Evolutionary conservation across 2,888 invertebrate genomes (phyloP), one percentile per base, ranked within the genome.

Genomic region (Zootermopsis nevadensis): DNA sequence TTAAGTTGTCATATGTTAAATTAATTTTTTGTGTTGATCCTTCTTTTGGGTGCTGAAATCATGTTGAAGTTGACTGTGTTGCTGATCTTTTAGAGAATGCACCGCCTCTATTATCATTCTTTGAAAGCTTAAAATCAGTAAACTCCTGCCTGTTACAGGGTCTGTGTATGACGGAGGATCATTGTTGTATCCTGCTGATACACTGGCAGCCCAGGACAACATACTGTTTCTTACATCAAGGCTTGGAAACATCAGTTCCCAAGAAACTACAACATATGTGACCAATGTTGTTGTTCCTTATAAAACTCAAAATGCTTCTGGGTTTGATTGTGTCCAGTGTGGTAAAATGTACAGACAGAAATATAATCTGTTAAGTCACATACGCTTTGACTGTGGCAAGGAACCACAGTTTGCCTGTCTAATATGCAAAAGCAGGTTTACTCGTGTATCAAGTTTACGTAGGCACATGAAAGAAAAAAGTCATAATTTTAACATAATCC

Each of bases 351-450:
- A 74, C n/a, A 74, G 42, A 6, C 74, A 74, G n/a, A 38, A 74
- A 74, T 22, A 38, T 10, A 74, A 35, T 53, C 87, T 89, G 85
- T 88, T 33, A 66, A 74, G 24, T 33, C 83, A 83, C 48, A 72
- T 53, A 27, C 77, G 72, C 24, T 79, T 79, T 6, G 86, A 86
- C 53, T 86, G 86, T 69, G 86, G 86, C 12, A 85, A 85, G 30
- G 86, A 86, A 74, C 85, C 86, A 27, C 85, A 85, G 76, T 86
- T 86, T 81, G 83, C 83, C 1, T 86, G 86, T 67, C 85, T 85
- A 19, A 81, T 84, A 31, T 86, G 86, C 82, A 38, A 35, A 55
- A 8, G 22, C 0, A 22, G 74, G 8, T 38, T 38, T 38, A 74
- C 74, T 35, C 74, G 38, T 24, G 12, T 38, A 15, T 12, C 35